These are phyloP conservation scores for Halcyon leucocephala DNA, from an alignment of 2,797 vertebrate species.

Conservation along the genomic window DNA sequence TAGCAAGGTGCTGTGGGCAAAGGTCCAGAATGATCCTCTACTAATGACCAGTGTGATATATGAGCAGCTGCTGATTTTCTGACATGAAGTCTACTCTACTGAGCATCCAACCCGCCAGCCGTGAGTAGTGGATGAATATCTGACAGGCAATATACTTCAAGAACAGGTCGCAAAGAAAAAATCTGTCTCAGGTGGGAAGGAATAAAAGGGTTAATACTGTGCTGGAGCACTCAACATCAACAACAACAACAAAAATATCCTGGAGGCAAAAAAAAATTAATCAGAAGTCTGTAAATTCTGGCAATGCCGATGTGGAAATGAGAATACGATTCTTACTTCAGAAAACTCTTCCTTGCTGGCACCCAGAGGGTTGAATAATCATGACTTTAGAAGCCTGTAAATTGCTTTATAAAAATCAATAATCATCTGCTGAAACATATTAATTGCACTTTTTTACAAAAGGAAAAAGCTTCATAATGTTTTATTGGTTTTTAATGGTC, in stretches of 20 bases:
- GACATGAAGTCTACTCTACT: constrained; percentile 80
- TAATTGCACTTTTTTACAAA: constrained; percentile 48
- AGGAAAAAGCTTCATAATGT: constrained; percentile 28
- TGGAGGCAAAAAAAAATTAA: background rate
- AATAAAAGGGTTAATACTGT: constrained; percentile 75
- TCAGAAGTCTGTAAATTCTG: constrained; percentile 66
- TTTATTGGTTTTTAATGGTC: constrained; percentile 55
- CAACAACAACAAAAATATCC: constrained; percentile 55
- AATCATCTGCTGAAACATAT: constrained; percentile 49
- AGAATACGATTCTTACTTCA: constrained; percentile 16
- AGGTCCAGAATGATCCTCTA: constrained; percentile 87
- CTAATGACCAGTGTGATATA: constrained; percentile 95
- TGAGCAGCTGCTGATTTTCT: constrained; percentile 85
- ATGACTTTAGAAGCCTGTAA: constrained; percentile 48
- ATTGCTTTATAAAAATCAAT: constrained; percentile 63
- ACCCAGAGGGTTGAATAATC: constrained; percentile 40
- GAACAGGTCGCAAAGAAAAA: background rate
- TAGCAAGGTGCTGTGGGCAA: constrained; percentile 87
- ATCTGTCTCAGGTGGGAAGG: constrained; percentile 56
- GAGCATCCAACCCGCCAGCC: constrained; percentile 79
- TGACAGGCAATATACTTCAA: constrained; percentile 71
- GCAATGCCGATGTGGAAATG: constrained; percentile 56
- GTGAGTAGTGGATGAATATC: constrained; percentile 70
- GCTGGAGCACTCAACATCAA: constrained; percentile 23
- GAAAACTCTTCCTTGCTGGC: constrained; percentile 38